Base-by-base conservation (phyloP, 2,888 invertebrate species). In the Biston stratarius region DNA sequence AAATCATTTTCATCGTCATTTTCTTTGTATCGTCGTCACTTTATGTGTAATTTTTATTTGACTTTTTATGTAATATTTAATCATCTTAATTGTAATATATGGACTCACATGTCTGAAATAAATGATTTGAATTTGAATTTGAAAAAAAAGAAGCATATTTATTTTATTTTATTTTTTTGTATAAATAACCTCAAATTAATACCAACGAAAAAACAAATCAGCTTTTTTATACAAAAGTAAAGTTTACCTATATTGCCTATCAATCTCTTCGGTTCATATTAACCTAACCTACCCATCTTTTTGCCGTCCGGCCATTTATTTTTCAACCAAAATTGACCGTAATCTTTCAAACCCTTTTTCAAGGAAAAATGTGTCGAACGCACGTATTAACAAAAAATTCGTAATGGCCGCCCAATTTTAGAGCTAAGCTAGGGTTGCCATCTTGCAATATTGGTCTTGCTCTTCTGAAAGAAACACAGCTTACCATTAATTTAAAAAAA, bases 281-380 rank as follows among this genome's bases (percentile, higher is more conserved):
- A 34, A 51, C 34, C 34, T 33, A 33, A 38, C 14, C 52, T 52
- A 38, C 12, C n/a, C 7, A 34, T 8, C 0, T 6, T n/a, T 51
- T 12, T 53, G 15, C 14, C 36, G 38, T 38, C n/a, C 14, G 38
- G 9, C 10, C n/a, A 57, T 57, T 57, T 57, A 58, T 48, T 48
- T 38, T 48, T 38, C 0, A 33, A 33, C 6, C 48, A 51, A 60
- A 48, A 60, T 42, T 8, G 12, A 49, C 38, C 59, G 33, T 60
- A 49, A 60, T 60, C 49, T 47, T 48, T 60, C 42, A 40, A 60
- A 59, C 38, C 59, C 38, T 12, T 49, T 60, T 49, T 15, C 48
- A 15, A 5, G 24, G 58, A 48, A 58, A 34, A 58, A 48, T 48
- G 59, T 49, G 49, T 60, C 59, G 59, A 60, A 42, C 49, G 7